Base-by-base conservation (phyloP, 2,113 vertebrate species). In the Canis aureus region DNA sequence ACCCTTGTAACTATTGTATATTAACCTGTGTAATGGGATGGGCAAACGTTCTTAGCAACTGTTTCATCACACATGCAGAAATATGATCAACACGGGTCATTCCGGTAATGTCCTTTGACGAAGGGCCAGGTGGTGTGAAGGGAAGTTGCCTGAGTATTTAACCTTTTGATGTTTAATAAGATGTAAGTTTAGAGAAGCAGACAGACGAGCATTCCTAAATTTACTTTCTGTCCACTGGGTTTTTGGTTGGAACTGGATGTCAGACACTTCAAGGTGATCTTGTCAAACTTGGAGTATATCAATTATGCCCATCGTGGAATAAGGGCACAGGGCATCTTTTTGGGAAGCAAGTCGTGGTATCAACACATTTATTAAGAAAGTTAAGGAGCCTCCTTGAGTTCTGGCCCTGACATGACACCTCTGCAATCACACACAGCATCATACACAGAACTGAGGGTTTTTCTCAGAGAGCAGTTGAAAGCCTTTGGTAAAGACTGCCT, bases 151-250 rank as follows among this genome's bases (percentile, higher is more conserved):
- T 53, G 57, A 23, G 32, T 17, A 84, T 51, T 53, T 88, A 49
- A 74, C 22, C 51, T 95, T 81, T 88, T 25, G 43, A 22, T 95
- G 32, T 76, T 91, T 80, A 85, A 76, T 32, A 76, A 76, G 51
- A 35, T 59, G 1, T 69, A 91, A 43, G 25, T 20, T n/a, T 81
- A 85, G 57, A 89, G 53, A 38, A 83, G 5, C 3, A 88, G 57
- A 71, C 8, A 64, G 20, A 59, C 22, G 13, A 53, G 1, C 23
- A 16, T 60, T 84, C 62, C 93, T 60, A 38, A 88, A 79, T 91
- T 73, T 74, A 32, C 59, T 59, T 59, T 94, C 35, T 90, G 49
- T 74, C 49, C 73, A 1, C 43, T 84, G 66, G 12, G 25, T 38
- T 85, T 95, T 88, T 73, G 51, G 55, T 57, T 29, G 27, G 25